Evolutionary conservation across 1,140 invertebrate species (phyloP), one percentile per base, ranked within the genome.

Genomic region (Eubasilissa regina): DNA sequence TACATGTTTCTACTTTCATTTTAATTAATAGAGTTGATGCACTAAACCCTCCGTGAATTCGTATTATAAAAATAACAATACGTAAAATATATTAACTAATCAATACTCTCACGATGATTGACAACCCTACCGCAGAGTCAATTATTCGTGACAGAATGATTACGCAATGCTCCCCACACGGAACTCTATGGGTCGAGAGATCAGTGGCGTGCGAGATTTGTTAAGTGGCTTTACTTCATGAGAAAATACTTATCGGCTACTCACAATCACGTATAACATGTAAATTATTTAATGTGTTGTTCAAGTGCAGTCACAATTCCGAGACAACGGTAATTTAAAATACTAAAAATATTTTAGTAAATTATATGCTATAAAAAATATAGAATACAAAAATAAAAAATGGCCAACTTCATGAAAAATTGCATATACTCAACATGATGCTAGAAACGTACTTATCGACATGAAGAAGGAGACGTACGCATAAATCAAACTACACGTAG

Each of bases 181-280:
- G 60, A 25, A 43, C 13, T n/a, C 13, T n/a, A 64, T n/a, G 25
- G 60, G 25, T 64, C 60, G 60, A 35, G 13, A 44, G 60, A 25
- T 64, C 60, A 64, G 60, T 25, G 60, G 60, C 60, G 19, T 64
- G 60, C 60, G 60, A 43, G 12, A 35, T 62, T 62, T 15, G 58
- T 11, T 21, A 35, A 19, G 35, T 13, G 60, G n/a, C 35, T 9
- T 43, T 64, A 15, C n/a, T 51, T 25, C 19, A 21, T 64, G 60
- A 64, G 60, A 64, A 64, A 64, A 64, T 12, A 25, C 60, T 58
- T 58, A 58, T 58, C 55, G 55, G 17, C 7, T 58, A 9, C 3
- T 8, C n/a, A 21, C 25, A 35, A 6, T 35, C 25, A 6, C 25
- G 25, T 35, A 35, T 4, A 51, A 12, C 48, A 51, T 13, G n/a